These are phyloP conservation scores for Agrochola macilenta DNA, from an alignment of 2,888 invertebrate genomes.

Conservation along the genomic window DNA sequence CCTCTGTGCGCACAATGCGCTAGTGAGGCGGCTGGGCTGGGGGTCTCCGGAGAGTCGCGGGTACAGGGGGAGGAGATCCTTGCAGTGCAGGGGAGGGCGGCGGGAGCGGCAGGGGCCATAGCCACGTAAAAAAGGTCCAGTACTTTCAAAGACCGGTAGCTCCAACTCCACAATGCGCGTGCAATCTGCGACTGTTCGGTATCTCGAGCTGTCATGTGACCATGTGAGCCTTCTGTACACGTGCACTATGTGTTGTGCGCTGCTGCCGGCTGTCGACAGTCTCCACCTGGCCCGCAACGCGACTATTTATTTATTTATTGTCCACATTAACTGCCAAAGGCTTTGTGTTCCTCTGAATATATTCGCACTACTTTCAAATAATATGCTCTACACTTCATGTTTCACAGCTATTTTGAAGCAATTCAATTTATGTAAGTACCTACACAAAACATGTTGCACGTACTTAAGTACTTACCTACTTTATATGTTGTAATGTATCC, in stretches of 20 bases:
- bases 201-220: background rate
- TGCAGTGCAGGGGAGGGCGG: background rate
- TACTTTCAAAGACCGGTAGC: background rate
- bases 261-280: constrained; percentile 1
- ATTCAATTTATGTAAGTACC: background rate
- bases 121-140: constrained; percentile 27
- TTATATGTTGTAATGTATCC: background rate
- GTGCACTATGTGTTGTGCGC: background rate
- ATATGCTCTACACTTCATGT: background rate
- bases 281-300: constrained; percentile 19
- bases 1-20: constrained; percentile 43
- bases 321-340: constrained; percentile 1
- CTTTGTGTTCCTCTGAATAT: constrained; percentile 3
- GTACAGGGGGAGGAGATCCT: background rate
- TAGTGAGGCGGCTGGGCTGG: background rate
- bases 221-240: constrained; percentile 6
- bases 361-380: constrained; percentile 3
- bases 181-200: background rate
- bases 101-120: background rate
- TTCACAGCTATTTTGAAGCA: background rate
- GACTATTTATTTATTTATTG: constrained; percentile 7
- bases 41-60: background rate
- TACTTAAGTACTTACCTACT: background rate
- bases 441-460: background rate
- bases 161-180: background rate